These are phyloP conservation scores for Saccopteryx leptura DNA, from an alignment of 2,113 vertebrate genomes.

Conservation along the genomic window DNA sequence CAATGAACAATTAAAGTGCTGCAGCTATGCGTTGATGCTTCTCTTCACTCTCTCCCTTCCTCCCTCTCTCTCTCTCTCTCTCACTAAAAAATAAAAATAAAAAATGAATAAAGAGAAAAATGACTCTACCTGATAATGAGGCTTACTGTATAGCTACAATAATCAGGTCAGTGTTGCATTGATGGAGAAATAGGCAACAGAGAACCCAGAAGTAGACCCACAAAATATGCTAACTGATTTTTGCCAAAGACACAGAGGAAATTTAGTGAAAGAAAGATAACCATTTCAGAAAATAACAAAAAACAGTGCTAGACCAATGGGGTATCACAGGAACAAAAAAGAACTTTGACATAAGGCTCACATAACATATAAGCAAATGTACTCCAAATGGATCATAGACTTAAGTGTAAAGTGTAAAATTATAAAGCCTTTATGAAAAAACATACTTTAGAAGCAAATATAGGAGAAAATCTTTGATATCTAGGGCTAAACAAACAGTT, in stretches of 20 bases:
- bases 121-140: not conserved
- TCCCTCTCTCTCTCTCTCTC: too few species aligned
- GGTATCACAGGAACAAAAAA: not conserved
- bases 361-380: not conserved
- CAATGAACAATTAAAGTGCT: too few species aligned
- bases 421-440: not conserved
- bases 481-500: not conserved
- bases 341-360: not conserved
- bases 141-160: not conserved
- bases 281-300: not conserved
- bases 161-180: not conserved
- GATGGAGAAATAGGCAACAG: not conserved
- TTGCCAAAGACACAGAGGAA: not conserved
- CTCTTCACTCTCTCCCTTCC: too few species aligned
- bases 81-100: too few species aligned
- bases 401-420: not conserved
- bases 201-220: not conserved
- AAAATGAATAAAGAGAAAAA: not conserved
- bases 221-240: not conserved
- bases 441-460: not conserved
- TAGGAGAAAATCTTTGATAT: not conserved
- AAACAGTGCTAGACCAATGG: not conserved
- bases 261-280: not conserved
- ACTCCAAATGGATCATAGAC: not conserved
- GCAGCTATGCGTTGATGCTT: too few species aligned